Base-by-base conservation (phyloP, 2,888 invertebrate genomes). In the Malacosoma neustria region DNA sequence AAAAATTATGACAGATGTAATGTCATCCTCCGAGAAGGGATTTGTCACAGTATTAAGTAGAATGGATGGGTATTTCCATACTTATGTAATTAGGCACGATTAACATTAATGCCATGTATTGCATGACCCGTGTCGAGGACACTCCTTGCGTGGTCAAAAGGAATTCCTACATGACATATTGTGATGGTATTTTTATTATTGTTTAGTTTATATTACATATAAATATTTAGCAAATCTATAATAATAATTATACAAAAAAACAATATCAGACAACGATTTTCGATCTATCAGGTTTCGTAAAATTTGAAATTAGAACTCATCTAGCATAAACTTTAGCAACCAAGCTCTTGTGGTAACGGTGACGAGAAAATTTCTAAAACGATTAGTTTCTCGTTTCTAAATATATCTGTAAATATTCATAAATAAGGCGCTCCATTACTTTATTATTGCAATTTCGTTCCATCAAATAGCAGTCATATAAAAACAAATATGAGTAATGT, bases 1-100 rank as follows among this genome's bases (percentile, higher is more conserved):
- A 84, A 84, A 80, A 85, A 85, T 82, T 81, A 84, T 82, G 84
- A 84, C 75, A 82, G 73, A 85, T 84, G 70, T 57, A 65, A 70
- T 57, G 61, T 57, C 61, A 61, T 52, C 60, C 50, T 57, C 57
- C 55, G 61, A 61, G 55, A 50, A 54, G 49, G 47, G 57, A 79
- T 85, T 80, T 72, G 75, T 82, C 73, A 82, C 55, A 72, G 77
- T 39, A 74, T 77, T 76, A 72, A 72, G 76, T 74, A 72, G 69
- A 71, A 76, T 72, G 62, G 64, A 63, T 72, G 62, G 65, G 63
- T 71, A 73, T 65, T 59, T 61, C 59, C 57, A 58, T 56, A n/a
- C 54, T 61, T 55, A 62, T 63, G 4, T 75, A 75, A 80, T 75
- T 72, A 75, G 67, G 59, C 55, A 57, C 62, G 63, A 73, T 73